Evolutionary conservation across 2,797 vertebrate species (phyloP).

Genomic region (Pipistrellus pygmaeus): DNA sequence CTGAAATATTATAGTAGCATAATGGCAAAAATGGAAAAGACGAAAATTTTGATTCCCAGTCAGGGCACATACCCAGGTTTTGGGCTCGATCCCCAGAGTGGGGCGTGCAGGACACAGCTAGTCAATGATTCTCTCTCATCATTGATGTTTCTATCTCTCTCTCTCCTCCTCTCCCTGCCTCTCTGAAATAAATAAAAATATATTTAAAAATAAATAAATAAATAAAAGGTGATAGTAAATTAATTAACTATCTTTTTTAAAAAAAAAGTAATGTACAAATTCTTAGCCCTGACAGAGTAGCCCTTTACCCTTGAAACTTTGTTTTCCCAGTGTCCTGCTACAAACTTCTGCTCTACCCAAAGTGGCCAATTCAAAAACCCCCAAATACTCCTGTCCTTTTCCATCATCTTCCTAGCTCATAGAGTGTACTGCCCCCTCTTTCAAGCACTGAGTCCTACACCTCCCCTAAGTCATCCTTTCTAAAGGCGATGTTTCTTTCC

Average conservation of each 20-base stretch:
- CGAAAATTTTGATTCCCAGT: too few relatives aligned
- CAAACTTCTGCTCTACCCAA: neutral
- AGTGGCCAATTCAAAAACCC: neutral
- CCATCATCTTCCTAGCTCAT: neutral
- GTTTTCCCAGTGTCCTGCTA: neutral
- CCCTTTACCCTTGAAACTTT: neutral
- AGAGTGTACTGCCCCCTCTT: neutral
- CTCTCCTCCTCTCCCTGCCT: too few relatives aligned
- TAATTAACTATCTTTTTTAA: neutral
- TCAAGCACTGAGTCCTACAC: neutral
- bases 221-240: neutral
- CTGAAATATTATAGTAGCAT: neutral
- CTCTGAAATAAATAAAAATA: too few relatives aligned
- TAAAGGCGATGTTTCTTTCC: neutral
- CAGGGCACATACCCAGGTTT: too few relatives aligned
- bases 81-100: too few relatives aligned
- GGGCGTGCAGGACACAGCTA: too few relatives aligned
- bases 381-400: neutral
- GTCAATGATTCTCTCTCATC: too few relatives aligned
- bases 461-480: neutral
- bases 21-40: too few relatives aligned
- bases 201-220: too few relatives aligned
- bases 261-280: neutral
- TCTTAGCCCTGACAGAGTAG: neutral
- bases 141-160: too few relatives aligned